phyloP scores from a whole-genome alignment of 2,888 invertebrate species.

The Gryllus longicercus region DNA sequence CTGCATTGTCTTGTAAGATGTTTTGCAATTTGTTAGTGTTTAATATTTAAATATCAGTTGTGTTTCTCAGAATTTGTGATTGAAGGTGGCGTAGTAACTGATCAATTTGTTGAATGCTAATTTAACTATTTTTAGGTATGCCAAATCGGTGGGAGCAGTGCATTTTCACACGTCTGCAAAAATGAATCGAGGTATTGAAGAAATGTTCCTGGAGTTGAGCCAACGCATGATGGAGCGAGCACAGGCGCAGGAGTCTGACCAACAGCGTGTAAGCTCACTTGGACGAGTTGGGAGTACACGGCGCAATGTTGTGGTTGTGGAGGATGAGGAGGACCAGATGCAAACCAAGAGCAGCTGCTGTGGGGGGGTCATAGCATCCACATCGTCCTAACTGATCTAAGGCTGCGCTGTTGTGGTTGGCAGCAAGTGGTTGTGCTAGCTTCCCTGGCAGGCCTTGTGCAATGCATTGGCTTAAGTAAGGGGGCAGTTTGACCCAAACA shows the following conservation, averaged over 20 bases:
- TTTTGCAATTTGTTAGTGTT: not conserved
- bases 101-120: too few relatives aligned
- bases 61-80: too few relatives aligned
- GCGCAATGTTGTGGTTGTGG: slow-evolving; percentile 50
- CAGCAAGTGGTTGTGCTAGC: too few relatives aligned
- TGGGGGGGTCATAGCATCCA: slow-evolving; percentile 38
- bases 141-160: slow-evolving; percentile 83
- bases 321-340: slow-evolving; percentile 47
- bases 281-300: slow-evolving; percentile 48
- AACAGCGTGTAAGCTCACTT: slow-evolving; percentile 42
- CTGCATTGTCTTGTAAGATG: not conserved
- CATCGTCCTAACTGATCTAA: not conserved
- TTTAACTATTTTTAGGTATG: slow-evolving; percentile 61
- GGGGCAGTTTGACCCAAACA: too few relatives aligned
- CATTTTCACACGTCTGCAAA: slow-evolving; percentile 95
- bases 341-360: slow-evolving; percentile 47
- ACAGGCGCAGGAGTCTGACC: slow-evolving; percentile 41
- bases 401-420: too few relatives aligned
- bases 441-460: too few relatives aligned
- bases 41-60: too few relatives aligned
- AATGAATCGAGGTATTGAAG: slow-evolving; percentile 84
- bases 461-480: too few relatives aligned
- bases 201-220: slow-evolving; percentile 81
- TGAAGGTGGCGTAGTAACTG: too few relatives aligned
- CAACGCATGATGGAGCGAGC: slow-evolving; percentile 63